Evolutionary conservation across 2,797 vertebrate species (phyloP).

Genomic region (Premnoplex brunnescens): DNA sequence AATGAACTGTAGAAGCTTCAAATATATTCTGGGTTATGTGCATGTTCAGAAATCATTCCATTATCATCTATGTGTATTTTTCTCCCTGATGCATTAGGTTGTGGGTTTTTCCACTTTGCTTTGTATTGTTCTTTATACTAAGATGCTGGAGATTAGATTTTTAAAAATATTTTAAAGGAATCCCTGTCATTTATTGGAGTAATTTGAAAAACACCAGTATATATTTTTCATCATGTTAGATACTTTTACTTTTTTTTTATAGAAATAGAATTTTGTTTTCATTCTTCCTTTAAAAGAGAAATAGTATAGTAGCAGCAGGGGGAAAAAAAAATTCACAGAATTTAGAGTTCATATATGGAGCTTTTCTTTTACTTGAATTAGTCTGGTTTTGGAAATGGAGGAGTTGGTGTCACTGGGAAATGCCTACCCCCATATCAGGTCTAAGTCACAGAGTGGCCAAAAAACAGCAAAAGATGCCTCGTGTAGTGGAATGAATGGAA

Average conservation of each 20-base stretch:
- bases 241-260: background rate
- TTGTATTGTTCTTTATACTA: background rate
- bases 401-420: background rate
- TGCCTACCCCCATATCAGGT: fast-evolving
- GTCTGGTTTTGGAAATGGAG: background rate
- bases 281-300: background rate
- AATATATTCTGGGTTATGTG: background rate
- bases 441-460: background rate
- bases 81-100: background rate
- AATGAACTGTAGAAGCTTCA: background rate
- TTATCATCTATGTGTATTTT: background rate
- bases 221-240: background rate
- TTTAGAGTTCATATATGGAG: fast-evolving
- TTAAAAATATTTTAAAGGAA: background rate
- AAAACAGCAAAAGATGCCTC: background rate
- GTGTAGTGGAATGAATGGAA: background rate
- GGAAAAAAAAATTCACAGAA: background rate
- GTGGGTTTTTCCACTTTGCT: background rate
- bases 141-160: background rate
- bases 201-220: background rate
- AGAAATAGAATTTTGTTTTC: background rate
- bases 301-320: fast-evolving
- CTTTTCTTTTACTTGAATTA: background rate
- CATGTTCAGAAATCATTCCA: background rate
- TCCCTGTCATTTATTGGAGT: background rate